A percentile compares a stretch with the other conserved stretches of the same genome.
These are phyloP conservation scores for Microtus oregoni DNA, from an alignment of 2,113 vertebrate species.

Conservation along the genomic window DNA sequence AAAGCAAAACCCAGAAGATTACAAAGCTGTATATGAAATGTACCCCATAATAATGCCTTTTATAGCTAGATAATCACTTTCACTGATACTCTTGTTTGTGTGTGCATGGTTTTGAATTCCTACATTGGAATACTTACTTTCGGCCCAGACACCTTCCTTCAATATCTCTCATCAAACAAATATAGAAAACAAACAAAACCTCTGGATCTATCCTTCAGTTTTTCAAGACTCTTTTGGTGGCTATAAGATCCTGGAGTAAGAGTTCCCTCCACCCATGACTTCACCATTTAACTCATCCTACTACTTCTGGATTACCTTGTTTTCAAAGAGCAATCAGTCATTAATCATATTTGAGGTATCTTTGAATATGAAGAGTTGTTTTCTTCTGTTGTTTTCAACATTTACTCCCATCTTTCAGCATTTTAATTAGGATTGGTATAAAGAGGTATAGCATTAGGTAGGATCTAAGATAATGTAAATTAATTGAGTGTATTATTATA, in stretches of 20 bases:
- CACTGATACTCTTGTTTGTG: not conserved
- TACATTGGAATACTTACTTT: not conserved
- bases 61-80: not conserved
- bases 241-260: not conserved
- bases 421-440: not conserved
- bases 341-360: not conserved
- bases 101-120: not conserved
- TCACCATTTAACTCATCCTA: not conserved
- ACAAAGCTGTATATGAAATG: not conserved
- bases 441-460: not conserved
- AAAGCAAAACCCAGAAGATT: not conserved
- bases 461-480: not conserved
- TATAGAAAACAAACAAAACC: not conserved
- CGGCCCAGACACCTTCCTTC: not conserved
- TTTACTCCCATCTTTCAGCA: not conserved
- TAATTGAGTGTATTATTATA: not conserved
- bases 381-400: not conserved
- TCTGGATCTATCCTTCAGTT: not conserved
- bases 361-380: not conserved
- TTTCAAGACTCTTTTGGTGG: not conserved
- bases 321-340: not conserved
- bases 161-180: not conserved
- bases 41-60: not conserved
- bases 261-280: not conserved
- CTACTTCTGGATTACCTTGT: not conserved